Percentiles rank a stretch among this genome's conserved stretches.
Conservation (phyloP, 2,797 vertebrate species). For the Antrozous pallidus region DNA sequence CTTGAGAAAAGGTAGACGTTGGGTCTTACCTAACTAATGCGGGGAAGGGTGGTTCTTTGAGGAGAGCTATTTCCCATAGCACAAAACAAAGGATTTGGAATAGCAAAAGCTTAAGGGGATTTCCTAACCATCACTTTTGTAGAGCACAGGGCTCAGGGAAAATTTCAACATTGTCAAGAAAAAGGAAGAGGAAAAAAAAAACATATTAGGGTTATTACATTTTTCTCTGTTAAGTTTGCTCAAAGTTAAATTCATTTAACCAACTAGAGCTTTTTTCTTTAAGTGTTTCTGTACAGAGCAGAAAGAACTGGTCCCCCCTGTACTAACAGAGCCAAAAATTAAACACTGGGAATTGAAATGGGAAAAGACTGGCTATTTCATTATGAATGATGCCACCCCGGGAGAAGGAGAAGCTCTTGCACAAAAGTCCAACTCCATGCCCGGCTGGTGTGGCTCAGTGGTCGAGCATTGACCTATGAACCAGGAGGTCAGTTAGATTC, state of each 20-base stretch:
- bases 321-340: neutral
- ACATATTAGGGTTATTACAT: neutral
- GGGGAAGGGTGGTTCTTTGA: neutral
- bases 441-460: too few relatives aligned
- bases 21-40: too few relatives aligned
- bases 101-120: neutral
- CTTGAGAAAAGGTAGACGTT: neutral
- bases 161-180: neutral
- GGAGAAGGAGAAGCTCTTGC: neutral
- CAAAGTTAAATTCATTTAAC: neutral
- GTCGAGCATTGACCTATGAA: too few relatives aligned
- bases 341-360: neutral
- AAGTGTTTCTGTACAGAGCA: neutral
- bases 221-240: neutral
- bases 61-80: neutral
- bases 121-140: neutral
- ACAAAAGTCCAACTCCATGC: neutral
- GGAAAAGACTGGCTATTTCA: neutral
- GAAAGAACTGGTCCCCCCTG: neutral
- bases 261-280: neutral
- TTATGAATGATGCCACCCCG: neutral
- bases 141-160: neutral
- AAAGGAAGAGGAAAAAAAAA: neutral
- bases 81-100: accelerated
- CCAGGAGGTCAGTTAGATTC: too few relatives aligned